Evolutionary conservation across 2,797 vertebrate genomes (phyloP).

Genomic region (Darevskia nairensis): DNA sequence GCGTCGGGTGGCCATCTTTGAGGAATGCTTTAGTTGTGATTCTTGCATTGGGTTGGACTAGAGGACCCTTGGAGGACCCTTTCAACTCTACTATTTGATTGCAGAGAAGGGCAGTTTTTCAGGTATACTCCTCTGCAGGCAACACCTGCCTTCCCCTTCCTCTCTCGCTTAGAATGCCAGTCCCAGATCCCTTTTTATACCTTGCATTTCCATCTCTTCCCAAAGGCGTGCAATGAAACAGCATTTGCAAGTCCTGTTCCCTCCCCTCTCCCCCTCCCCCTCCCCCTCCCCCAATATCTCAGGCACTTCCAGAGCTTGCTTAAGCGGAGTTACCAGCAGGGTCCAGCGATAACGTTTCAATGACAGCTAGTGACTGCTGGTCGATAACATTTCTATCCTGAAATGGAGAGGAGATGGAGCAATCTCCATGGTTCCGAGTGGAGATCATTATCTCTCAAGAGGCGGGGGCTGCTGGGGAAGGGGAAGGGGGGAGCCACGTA

Average conservation of each 20-base stretch:
- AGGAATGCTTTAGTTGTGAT: too few relatives aligned
- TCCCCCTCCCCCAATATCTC: conserved; percentile 52
- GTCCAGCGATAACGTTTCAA: conserved; percentile 58
- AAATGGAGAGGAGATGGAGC: conserved; percentile 53
- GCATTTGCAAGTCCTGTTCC: conserved; percentile 61
- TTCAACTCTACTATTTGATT: background rate
- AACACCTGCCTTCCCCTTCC: too few relatives aligned
- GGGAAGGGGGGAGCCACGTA: conserved; percentile 37
- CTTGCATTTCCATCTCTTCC: conserved; percentile 63
- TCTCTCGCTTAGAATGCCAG: conserved; percentile 8
- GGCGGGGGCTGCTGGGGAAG: conserved; percentile 38
- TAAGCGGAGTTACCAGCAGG: conserved; percentile 63
- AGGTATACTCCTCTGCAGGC: too few relatives aligned
- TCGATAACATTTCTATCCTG: conserved; percentile 67
- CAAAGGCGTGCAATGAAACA: conserved; percentile 45
- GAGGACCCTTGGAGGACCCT: background rate
- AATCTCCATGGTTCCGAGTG: conserved; percentile 60
- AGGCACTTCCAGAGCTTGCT: conserved; percentile 63
- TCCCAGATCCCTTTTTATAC: conserved; percentile 50
- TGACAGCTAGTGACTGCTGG: conserved; percentile 63
- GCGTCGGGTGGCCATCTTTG: too few relatives aligned
- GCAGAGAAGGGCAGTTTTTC: too few relatives aligned
- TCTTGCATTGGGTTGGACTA: too few relatives aligned
- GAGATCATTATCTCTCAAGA: conserved; percentile 69
- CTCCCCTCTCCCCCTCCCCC: conserved; percentile 51